Evolutionary conservation across 1,140 invertebrate genomes (phyloP), one percentile per base, ranked within the genome.

Genomic region (Heliothis virescens): DNA sequence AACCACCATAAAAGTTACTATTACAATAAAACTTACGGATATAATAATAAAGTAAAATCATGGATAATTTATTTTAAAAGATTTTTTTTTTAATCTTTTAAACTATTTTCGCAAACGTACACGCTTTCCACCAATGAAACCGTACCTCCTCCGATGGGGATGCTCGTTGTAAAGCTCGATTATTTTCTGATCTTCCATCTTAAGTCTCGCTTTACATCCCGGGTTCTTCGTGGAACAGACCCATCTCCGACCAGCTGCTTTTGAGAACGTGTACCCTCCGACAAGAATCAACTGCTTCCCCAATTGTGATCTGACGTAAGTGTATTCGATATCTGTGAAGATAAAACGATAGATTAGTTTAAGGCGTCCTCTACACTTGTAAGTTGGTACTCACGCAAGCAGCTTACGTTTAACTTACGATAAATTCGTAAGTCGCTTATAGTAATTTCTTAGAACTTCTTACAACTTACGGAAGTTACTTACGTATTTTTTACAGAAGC

Each of bases 201-300:
- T 83, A 21, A 85, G 15, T 50, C 73, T 83, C 12, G 85, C 85
- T 65, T 81, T 86, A 26, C 86, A 86, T 0, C n/a, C 2, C 0
- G 53, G 62, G 9, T 62, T 47, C 41, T 69, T 83, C 16, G 63
- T 82, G 12, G 86, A 86, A 67, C 86, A 87, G 1, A 73, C 18
- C 80, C 82, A 87, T 10, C 62, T 3, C 10, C 13, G 55, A 2
- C 63, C 72, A 2, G 34, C 53, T 13, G 50, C 21, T 21, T 50
- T 73, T 13, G 60, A 57, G 71, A 81, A 88, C 9, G 87, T 88
- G 41, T 84, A 87, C 2, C 85, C 88, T 10, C 60, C 79, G 10
- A 83, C 55, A 11, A 89, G 57, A 0, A 89, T 41, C 48, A 87
- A 21, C 4, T 80, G 62, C 18, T 85, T 86, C 15, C 84, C 83